These are phyloP conservation scores for Porites cylindrica DNA, from an alignment of 92 coral and sea anemone species.

Conservation along the genomic window DNA sequence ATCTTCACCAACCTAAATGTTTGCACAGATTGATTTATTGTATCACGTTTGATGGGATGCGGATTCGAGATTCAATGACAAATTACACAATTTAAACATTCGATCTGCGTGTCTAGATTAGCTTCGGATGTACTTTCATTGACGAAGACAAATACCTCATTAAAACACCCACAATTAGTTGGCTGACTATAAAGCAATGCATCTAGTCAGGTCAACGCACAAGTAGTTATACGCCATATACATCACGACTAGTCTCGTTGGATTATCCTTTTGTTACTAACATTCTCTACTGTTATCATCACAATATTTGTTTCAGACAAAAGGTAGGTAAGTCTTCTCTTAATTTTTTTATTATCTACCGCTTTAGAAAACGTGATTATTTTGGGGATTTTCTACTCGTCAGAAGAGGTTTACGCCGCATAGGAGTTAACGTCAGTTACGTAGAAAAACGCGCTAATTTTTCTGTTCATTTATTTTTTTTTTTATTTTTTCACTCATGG, in stretches of 20 bases:
- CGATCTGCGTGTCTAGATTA: slow-evolving; percentile 53
- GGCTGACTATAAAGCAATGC: slow-evolving; percentile 42
- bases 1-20: slow-evolving; percentile 56
- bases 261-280: too few species aligned
- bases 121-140: slow-evolving; percentile 63
- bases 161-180: slow-evolving; percentile 53
- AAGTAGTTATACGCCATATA: background rate
- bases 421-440: background rate
- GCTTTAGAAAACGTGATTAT: background rate
- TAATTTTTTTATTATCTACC: background rate
- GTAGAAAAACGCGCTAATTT: background rate
- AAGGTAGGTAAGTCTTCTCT: too few species aligned
- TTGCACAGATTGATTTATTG: slow-evolving; percentile 62
- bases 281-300: background rate
- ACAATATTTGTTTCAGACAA: background rate
- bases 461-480: too few species aligned
- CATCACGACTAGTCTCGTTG: slow-evolving; percentile 10
- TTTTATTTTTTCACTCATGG: background rate
- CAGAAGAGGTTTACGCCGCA: background rate
- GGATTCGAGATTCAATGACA: slow-evolving; percentile 77
- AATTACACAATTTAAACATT: slow-evolving; percentile 74
- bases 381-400: background rate
- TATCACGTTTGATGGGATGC: slow-evolving; percentile 69
- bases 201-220: background rate
- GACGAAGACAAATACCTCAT: slow-evolving; percentile 63